Evolutionary conservation across 2,797 vertebrate species (phyloP).

Genomic region (Neomorphus geoffroyi): DNA sequence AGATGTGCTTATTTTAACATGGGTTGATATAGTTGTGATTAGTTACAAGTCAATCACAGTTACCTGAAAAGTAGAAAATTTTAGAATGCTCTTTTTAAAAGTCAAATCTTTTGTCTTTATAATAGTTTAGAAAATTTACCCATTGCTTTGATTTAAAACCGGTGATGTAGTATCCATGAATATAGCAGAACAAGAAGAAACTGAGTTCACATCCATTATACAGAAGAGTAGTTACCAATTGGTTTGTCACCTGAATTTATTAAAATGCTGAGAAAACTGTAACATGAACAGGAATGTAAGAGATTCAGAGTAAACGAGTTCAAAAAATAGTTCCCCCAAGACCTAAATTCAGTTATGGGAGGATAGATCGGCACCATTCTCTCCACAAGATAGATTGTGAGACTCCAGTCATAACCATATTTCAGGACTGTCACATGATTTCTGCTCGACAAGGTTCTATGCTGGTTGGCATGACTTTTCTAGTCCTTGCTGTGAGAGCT

Average conservation of each 20-base stretch:
- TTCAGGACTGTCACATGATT: not conserved
- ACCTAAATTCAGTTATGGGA: not conserved
- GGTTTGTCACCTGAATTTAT: not conserved
- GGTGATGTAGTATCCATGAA: not conserved
- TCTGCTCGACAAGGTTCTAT: not conserved
- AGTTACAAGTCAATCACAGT: not conserved
- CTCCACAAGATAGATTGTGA: not conserved
- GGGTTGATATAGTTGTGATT: not conserved
- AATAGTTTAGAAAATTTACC: not conserved
- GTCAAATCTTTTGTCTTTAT: not conserved
- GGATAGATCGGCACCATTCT: not conserved
- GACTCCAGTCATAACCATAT: not conserved
- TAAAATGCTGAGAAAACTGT: not conserved
- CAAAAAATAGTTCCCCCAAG: not conserved
- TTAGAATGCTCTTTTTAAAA: not conserved
- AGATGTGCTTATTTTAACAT: slow-evolving; percentile 1
- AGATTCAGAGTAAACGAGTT: not conserved
- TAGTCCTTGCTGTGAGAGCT: not conserved
- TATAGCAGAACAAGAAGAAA: not conserved
- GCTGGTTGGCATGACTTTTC: not conserved
- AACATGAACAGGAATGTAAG: not conserved
- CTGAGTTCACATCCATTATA: not conserved
- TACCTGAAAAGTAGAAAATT: not conserved
- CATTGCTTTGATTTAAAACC: not conserved
- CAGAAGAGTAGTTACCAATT: not conserved